Evolutionary conservation across 2,797 vertebrate genomes (phyloP).

Genomic region (Argyrosomus regius): DNA sequence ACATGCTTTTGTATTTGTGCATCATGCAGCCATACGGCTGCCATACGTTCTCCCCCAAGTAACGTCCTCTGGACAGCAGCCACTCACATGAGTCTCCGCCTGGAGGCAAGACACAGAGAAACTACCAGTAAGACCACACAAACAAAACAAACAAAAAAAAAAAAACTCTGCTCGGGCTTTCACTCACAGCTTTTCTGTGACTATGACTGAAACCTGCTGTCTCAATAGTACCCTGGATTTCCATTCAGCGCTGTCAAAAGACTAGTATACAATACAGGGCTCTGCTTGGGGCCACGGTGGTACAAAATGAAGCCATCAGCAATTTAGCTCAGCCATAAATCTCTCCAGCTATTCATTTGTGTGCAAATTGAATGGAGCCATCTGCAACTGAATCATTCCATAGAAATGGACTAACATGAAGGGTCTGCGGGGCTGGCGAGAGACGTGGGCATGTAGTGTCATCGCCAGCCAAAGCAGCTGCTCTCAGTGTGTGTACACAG

Average conservation of each 20-base stretch:
- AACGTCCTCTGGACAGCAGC: constrained; percentile 96
- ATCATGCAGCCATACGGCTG: constrained; percentile 99
- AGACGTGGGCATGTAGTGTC: constrained; percentile 40
- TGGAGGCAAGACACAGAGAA: constrained; percentile 74
- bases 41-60: constrained; percentile 96
- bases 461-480: constrained; percentile 58
- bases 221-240: constrained; percentile 47
- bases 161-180: constrained; percentile 19
- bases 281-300: constrained; percentile 34
- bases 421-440: constrained; percentile 31
- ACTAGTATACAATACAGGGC: constrained; percentile 50
- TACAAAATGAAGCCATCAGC: constrained; percentile 62
- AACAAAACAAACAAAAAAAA: background rate
- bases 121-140: constrained; percentile 33
- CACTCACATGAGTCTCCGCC: constrained; percentile 95
- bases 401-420: constrained; percentile 44
- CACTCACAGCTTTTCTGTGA: constrained; percentile 17
- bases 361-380: constrained; percentile 64
- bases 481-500: constrained; percentile 39
- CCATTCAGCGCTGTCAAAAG: constrained; percentile 60
- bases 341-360: constrained; percentile 63
- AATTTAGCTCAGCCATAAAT: constrained; percentile 55
- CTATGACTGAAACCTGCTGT: constrained; percentile 52
- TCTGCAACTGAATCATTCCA: constrained; percentile 61
- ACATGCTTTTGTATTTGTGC: constrained; percentile 97